phyloP scores from a whole-genome alignment of 2,888 invertebrate species.

The Pandemis heparana region DNA sequence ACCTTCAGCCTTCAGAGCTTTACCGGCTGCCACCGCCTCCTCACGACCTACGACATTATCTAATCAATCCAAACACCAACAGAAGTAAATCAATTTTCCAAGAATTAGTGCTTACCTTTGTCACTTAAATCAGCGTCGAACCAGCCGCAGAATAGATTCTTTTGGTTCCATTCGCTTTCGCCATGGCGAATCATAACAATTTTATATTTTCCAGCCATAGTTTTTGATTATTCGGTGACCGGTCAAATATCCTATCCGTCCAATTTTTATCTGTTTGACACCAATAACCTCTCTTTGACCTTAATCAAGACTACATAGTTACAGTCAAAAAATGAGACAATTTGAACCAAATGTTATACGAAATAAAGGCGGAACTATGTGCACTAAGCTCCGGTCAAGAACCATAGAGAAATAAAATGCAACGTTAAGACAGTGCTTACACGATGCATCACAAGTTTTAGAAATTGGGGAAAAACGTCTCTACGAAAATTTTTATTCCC shows the following conservation, averaged over 20 bases:
- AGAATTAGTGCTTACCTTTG: constrained; percentile 81
- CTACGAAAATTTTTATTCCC: not conserved
- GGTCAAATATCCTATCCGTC: constrained; percentile 27
- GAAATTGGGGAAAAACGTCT: constrained; percentile 17
- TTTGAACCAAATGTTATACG: not conserved
- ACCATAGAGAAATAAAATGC: constrained; percentile 18
- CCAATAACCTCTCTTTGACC: constrained; percentile 64
- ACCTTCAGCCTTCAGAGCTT: constrained; percentile 89
- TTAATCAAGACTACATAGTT: constrained; percentile 31
- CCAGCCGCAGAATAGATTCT: constrained; percentile 91
- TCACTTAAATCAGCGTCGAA: constrained; percentile 89
- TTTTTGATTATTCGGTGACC: constrained; percentile 44
- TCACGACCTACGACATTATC: constrained; percentile 80
- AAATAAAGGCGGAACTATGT: not conserved
- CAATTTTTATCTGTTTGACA: constrained; percentile 55
- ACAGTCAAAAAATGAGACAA: not conserved
- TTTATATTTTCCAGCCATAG: constrained; percentile 82
- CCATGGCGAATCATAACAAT: constrained; percentile 92
- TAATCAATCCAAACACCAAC: constrained; percentile 25
- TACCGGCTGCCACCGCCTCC: constrained; percentile 90
- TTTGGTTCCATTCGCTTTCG: constrained; percentile 91
- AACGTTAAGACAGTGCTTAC: not conserved
- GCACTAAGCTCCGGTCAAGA: not conserved
- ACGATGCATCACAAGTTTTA: constrained; percentile 12
- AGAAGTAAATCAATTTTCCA: not conserved